These are phyloP conservation scores for Falco punctatus DNA, from an alignment of 2,113 vertebrate species.

Conservation along the genomic window DNA sequence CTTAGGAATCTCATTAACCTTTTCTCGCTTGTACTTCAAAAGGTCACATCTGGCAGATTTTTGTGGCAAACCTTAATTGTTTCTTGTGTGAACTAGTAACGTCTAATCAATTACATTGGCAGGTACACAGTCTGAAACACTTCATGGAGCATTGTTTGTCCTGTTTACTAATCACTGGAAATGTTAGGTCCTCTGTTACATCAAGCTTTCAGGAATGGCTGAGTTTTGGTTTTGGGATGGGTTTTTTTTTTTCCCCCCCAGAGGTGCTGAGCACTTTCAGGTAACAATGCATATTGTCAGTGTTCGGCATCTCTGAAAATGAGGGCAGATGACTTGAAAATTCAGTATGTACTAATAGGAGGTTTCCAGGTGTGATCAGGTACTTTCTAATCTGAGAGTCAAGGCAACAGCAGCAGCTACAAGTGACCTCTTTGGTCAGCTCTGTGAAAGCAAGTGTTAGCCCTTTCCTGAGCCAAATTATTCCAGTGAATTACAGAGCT, in stretches of 20 bases:
- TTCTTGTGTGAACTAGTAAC: neutral
- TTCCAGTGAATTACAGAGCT: neutral
- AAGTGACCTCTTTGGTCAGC: neutral
- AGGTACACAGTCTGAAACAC: neutral
- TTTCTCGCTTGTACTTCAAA: neutral
- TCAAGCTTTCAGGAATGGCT: neutral
- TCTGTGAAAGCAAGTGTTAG: neutral
- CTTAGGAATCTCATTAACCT: neutral
- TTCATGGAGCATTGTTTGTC: neutral
- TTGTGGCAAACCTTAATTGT: neutral
- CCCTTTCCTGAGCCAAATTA: neutral
- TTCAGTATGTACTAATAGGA: accelerated
- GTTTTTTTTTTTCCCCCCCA: neutral
- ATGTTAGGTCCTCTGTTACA: neutral
- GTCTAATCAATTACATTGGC: neutral
- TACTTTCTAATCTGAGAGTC: neutral
- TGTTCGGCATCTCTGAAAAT: neutral
- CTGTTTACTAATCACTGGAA: neutral
- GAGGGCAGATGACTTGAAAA: neutral
- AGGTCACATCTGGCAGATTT: neutral
- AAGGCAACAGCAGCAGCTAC: neutral
- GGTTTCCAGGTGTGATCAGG: neutral
- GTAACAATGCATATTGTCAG: neutral
- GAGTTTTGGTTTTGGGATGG: neutral
- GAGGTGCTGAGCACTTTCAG: neutral